phyloP scores from a whole-genome alignment of 2,888 invertebrate genomes.

The Diarsia dahlii region DNA sequence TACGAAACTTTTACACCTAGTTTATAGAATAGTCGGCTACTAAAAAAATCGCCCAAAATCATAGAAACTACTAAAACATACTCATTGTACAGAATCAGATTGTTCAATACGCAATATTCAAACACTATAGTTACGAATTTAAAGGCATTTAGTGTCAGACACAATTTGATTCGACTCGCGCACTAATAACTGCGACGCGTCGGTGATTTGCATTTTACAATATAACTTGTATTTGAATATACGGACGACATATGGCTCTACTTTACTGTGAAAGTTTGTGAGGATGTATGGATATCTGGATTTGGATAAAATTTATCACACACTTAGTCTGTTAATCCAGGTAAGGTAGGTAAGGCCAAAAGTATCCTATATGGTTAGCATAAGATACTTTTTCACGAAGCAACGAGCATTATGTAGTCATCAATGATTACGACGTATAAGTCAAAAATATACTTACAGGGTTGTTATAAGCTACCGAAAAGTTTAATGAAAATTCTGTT shows the following conservation, averaged over 20 bases:
- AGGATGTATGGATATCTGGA: too few relatives aligned
- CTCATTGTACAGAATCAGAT: slow-evolving; percentile 6
- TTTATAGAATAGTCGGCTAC: too few relatives aligned
- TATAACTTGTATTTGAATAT: slow-evolving; percentile 61
- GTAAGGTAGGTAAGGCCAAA: too few relatives aligned
- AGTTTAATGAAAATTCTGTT: not conserved
- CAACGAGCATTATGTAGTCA: not conserved
- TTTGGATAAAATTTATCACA: too few relatives aligned
- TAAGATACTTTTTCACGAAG: too few relatives aligned
- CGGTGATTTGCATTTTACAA: slow-evolving; percentile 66
- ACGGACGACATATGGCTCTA: slow-evolving; percentile 21
- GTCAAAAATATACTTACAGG: not conserved
- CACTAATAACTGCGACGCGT: slow-evolving; percentile 29
- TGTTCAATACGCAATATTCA: slow-evolving; percentile 25
- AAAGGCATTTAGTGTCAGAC: slow-evolving; percentile 28
- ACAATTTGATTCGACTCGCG: slow-evolving; percentile 37
- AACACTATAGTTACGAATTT: not conserved
- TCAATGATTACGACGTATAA: not conserved
- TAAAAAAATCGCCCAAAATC: too few relatives aligned
- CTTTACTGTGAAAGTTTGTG: not conserved
- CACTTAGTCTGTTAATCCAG: too few relatives aligned
- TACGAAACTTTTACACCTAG: too few relatives aligned
- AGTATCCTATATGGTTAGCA: too few relatives aligned
- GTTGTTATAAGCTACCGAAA: not conserved
- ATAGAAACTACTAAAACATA: not conserved